Evolutionary conservation across 2,888 invertebrate genomes (phyloP), one percentile per base, ranked within the genome.

Genomic region (Spatulosminthurus flaviceps): DNA sequence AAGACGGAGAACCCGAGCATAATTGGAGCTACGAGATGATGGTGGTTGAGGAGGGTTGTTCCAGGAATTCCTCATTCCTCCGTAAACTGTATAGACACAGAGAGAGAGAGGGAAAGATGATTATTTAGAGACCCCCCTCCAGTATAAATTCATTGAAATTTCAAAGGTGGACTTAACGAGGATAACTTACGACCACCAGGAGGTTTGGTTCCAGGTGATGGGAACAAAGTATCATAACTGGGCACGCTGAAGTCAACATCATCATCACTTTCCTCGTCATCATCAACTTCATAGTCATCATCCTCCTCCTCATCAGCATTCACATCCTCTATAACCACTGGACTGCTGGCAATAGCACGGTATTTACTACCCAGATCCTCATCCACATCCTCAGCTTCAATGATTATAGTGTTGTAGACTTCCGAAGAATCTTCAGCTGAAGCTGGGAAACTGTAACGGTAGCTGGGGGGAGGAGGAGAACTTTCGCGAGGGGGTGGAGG

Each of bases 191-290:
- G 11, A 19, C 28, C n/a, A 42, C 22, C n/a, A 21, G 24, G 29
- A 71, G 71, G 64, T 41, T 78, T 61, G 24, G 60, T 19, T n/a
- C 29, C 42, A 7, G 78, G 72, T 24, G n/a, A n/a, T 0, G 78
- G 78, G 73, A 78, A 78, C n/a, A 78, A 42, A 19, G 64, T 73
- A 16, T 78, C 73, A 24, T 66, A 78, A 19, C 34, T 42, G 16
- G 78, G 78, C 16, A 78, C 78, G 22, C 66, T 78, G 66, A 64
- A 79, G 24, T 73, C 78, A 21, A 70, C 78, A 72, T 72, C 78
- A 78, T 72, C 78, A 43, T 67, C 78, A 34, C 7, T 41, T 5
- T 78, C 79, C 11, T 28, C 74, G 1, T 79, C 79, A 28, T 73
- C 78, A n/a, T 79, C 79, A 2, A 42, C 72, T 0, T 51, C 71